Base-by-base conservation (phyloP, 1,140 invertebrate species). In the Cyclina sinensis region DNA sequence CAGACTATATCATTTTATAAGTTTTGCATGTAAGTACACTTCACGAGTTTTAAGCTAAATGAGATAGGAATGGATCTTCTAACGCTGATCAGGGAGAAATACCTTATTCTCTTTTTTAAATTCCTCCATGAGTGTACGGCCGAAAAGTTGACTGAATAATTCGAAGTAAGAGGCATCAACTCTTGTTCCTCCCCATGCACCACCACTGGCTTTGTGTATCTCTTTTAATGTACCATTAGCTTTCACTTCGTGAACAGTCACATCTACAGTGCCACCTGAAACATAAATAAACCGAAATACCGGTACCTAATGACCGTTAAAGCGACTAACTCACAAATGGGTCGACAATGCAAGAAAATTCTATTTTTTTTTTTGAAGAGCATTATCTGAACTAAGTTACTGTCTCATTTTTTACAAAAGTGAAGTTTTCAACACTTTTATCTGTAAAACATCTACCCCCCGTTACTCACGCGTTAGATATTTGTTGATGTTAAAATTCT, bases 131-230 rank as follows among this genome's bases (percentile, higher is more conserved):
- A 70, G 27, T 27, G 57, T 68, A 32, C 51, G 18, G 4, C 89
- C 85, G 35, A 87, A 54, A 4, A 83, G 27, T n/a, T 68, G 39
- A 43, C 87, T 73, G 18, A 89, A 78, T 27, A 89, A 24, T 21
- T 76, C 54, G 16, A 62, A 27, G 35, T 89, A 90, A 12, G 57
- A 51, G 0, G 65, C 43, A 74, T 90, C 90, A 14, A 90, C 90
- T 24, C 59, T 48, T 9, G 87, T 90, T 9, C 90, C 90, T n/a
- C 90, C 90, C 86, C 90, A 90, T 16, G 86, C 90, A 37, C 90
- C 90, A 27, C 90, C 90, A 68, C 74, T 80, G 2, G 90, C 90
- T 57, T 79, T 80, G 62, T 85, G 35, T 30, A 90, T 16, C 46
- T 90, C 86, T 39, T 86, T 88, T 14, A 90, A 59, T n/a, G 24